These are phyloP conservation scores for Syrista parreyssii DNA, from an alignment of 2,888 invertebrate genomes.

Conservation along the genomic window DNA sequence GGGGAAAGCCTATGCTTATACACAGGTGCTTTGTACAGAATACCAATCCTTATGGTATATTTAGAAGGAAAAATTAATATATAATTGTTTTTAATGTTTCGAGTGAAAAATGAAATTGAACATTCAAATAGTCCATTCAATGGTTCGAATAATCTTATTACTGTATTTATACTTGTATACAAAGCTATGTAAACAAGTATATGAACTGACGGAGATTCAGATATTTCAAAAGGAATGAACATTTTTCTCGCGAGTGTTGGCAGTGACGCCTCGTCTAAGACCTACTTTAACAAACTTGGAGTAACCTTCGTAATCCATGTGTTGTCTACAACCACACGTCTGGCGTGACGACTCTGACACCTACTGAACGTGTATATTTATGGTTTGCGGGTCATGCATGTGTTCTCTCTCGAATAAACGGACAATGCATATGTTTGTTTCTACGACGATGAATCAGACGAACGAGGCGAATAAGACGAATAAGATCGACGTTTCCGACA, in stretches of 20 bases:
- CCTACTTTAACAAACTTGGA: neutral
- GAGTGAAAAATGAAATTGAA: neutral
- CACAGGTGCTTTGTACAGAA: neutral
- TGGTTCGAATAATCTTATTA: neutral
- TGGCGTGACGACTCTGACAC: neutral
- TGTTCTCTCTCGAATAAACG: neutral
- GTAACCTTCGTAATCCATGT: neutral
- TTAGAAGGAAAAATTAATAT: neutral
- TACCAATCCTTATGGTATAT: neutral
- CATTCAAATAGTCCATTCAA: neutral
- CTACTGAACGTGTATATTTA: neutral
- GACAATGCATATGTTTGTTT: neutral
- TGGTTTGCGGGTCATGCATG: neutral
- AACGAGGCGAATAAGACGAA: neutral
- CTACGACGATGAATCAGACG: neutral
- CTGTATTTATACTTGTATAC: neutral
- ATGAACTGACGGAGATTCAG: neutral
- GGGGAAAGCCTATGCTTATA: neutral
- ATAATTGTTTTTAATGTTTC: neutral
- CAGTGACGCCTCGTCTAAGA: neutral
- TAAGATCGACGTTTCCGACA: neutral
- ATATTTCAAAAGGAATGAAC: neutral
- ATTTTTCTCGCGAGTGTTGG: neutral
- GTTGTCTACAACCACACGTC: neutral
- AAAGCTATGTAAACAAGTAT: neutral